Conservation (phyloP, 1,140 invertebrate species). For the Tetraneura akinire region DNA sequence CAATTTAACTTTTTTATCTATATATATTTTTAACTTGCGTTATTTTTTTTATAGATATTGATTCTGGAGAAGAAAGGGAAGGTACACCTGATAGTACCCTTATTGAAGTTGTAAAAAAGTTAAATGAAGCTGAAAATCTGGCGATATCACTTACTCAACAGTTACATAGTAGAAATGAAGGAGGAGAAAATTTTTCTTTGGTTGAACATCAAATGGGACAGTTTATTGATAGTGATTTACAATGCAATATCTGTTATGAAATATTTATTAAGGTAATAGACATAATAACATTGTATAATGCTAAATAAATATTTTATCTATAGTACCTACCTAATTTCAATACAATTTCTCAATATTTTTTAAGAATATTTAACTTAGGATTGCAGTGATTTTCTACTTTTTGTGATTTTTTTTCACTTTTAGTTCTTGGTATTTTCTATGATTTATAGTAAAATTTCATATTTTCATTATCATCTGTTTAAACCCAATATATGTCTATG, state of each 20-base stretch:
- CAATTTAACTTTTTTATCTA: background rate
- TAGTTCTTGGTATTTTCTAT: too few relatives aligned
- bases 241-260: constrained; percentile 44
- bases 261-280: constrained; percentile 42
- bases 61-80: constrained; percentile 1
- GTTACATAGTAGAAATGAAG: background rate
- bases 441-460: too few relatives aligned
- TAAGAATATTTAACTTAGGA: too few relatives aligned
- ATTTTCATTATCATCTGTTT: too few relatives aligned
- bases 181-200: constrained; percentile 10
- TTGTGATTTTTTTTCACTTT: too few relatives aligned
- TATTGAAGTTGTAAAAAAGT: constrained; percentile 35
- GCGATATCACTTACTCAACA: constrained; percentile 14
- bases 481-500: too few relatives aligned
- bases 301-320: too few relatives aligned
- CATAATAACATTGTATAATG: background rate
- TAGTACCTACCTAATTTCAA: too few relatives aligned
- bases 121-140: constrained; percentile 30
- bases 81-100: constrained; percentile 30
- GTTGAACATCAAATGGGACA: constrained; percentile 20
- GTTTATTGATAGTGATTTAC: constrained; percentile 31
- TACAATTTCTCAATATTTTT: too few relatives aligned
- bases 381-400: too few relatives aligned
- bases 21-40: background rate
- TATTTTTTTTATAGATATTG: constrained; percentile 8